Evolutionary conservation across 2,113 vertebrate species (phyloP), one percentile per base, ranked within the genome.

Genomic region (Aplodontia rufa): DNA sequence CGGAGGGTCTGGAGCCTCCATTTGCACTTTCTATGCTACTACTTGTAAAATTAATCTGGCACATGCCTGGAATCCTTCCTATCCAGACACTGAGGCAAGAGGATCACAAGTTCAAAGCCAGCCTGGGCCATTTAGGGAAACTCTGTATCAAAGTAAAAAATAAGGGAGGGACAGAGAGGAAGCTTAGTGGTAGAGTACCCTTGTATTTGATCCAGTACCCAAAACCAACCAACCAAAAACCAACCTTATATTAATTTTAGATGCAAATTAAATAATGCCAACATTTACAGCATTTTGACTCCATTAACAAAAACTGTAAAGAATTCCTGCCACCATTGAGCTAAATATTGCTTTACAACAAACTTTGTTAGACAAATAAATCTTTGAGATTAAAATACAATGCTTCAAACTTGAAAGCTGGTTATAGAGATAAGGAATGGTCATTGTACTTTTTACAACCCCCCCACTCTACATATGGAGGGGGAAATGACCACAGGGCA

Each of bases 331-430:
- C 75, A 7, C 13, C 37, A 24, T 26, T 35, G 66, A 66, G 20
- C 5, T 75, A 71, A 66, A 69, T 28, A 3, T 60, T 47, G 13
- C n/a, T 71, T 71, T 87, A 6, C 30, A 69, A 53, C 53, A 53
- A 53, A 53, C 53, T 53, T 53, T 19, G 5, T 53, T 53, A 53
- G 53, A 53, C 17, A 53, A 19, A 53, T n/a, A 53, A 62, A 35
- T 37, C 37, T 37, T 95, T 72, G 20, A 92, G 81, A 84, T 62
- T 40, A 17, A 51, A 92, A 45, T 42, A 55, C 62, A 72, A 81
- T n/a, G 0, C 28, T 86, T 87, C 19, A 16, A 13, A 66, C 22
- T 86, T 35, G 42, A 89, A 64, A 82, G 11, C 19, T n/a, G 16
- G 5, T 42, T 7, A 75, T 26, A 0, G 20, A 71, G 30, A 51